Evolutionary conservation across 1,140 invertebrate genomes (phyloP).

Genomic region (Bradynema listronoti): DNA sequence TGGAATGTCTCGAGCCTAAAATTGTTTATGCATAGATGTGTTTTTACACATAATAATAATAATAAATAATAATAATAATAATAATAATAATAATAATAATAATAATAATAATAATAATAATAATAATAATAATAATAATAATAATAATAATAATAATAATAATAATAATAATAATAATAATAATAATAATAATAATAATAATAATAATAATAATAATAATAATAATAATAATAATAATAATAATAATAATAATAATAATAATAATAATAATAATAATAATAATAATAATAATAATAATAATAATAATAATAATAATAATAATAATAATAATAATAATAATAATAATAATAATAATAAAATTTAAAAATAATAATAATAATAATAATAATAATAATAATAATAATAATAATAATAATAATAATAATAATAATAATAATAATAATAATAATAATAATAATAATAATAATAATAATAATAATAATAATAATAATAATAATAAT

Average conservation of each 20-base stretch:
- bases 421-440: not conserved
- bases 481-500: not conserved
- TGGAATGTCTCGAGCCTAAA: conserved; percentile 90
- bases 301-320: not conserved
- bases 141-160: not conserved
- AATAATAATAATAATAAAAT: not conserved
- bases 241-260: not conserved
- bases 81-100: not conserved
- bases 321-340: not conserved
- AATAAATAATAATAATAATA: no score
- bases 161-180: not conserved
- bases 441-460: not conserved
- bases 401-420: not conserved
- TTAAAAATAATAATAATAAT: not conserved
- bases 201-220: not conserved
- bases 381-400: not conserved
- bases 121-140: not conserved
- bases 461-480: not conserved
- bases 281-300: not conserved
- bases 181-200: not conserved
- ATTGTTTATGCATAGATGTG: no score
- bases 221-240: not conserved
- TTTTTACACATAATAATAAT: no score
- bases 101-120: not conserved
- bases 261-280: not conserved